Evolutionary conservation across 2,888 invertebrate genomes (phyloP).

Genomic region (Dermolepida albohirtum): DNA sequence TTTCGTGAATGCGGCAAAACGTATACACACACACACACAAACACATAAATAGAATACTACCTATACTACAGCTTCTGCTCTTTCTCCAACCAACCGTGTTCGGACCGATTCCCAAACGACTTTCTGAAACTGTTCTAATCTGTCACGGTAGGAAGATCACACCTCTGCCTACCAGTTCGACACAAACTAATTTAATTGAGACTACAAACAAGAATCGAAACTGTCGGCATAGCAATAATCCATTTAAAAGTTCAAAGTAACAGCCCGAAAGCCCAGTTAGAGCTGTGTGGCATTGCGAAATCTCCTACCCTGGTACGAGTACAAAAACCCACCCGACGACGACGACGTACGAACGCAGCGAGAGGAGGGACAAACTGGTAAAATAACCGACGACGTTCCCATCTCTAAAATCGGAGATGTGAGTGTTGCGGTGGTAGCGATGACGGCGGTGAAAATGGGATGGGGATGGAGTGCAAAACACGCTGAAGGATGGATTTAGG

Average conservation of each 20-base stretch:
- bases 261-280: conserved; percentile 9
- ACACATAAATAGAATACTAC: not conserved
- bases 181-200: conserved; percentile 42
- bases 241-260: conserved; percentile 46
- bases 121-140: conserved; percentile 40
- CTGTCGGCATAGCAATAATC: conserved; percentile 44
- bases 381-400: conserved; percentile 3
- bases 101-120: conserved; percentile 20
- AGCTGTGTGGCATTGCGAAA: not conserved
- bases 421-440: too few relatives aligned
- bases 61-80: not conserved
- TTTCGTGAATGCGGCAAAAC: not conserved
- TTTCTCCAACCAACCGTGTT: conserved; percentile 7
- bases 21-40: not conserved
- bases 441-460: not conserved
- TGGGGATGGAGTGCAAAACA: conserved; percentile 9
- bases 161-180: conserved; percentile 36
- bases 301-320: conserved; percentile 20
- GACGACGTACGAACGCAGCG: not conserved
- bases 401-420: conserved; percentile 3
- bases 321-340: not conserved
- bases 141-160: conserved; percentile 43
- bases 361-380: not conserved
- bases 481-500: conserved; percentile 26
- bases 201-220: conserved; percentile 45